A percentile compares a stretch with the other conserved stretches of the same genome.
Evolutionary conservation across 2,888 invertebrate species (phyloP).

Genomic region (Synanthedon andrenaeformis): DNA sequence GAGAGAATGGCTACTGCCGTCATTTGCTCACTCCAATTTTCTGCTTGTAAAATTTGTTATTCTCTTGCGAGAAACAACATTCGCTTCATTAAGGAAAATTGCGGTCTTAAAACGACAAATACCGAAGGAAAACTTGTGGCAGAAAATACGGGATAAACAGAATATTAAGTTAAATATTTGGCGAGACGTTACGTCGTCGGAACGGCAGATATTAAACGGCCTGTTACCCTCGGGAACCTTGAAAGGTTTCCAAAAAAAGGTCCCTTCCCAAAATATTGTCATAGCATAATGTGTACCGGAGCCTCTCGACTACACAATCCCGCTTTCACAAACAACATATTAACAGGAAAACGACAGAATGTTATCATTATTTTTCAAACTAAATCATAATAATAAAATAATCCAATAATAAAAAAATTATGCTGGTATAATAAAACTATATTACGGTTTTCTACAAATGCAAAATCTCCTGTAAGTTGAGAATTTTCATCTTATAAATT

Average conservation of each 20-base stretch:
- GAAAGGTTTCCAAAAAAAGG: conserved; percentile 38
- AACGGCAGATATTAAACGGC: conserved; percentile 21
- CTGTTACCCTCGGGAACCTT: conserved; percentile 21
- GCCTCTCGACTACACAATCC: conserved; percentile 17
- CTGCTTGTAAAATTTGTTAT: too few species aligned
- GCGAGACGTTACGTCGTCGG: conserved; percentile 27
- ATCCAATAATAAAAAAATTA: too few species aligned
- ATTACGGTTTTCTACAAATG: too few species aligned
- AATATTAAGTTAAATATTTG: conserved; percentile 44
- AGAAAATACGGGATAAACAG: not conserved
- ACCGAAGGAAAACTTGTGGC: too few species aligned
- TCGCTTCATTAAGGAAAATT: too few species aligned
- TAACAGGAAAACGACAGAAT: conserved; percentile 15
- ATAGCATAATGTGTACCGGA: conserved; percentile 22
- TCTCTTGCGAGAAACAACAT: too few species aligned
- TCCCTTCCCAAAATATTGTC: conserved; percentile 26
- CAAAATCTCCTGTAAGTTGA: too few species aligned
- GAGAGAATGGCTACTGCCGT: too few species aligned
- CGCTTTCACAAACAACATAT: conserved; percentile 28
- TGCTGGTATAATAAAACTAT: too few species aligned
- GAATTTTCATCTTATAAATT: too few species aligned
- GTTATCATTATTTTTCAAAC: conserved; percentile 9
- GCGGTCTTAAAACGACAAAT: too few species aligned
- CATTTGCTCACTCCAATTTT: too few species aligned
- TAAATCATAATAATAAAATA: not conserved